Base-by-base conservation (phyloP, 1,140 invertebrate genomes). In the Doryteuthis pealeii region DNA sequence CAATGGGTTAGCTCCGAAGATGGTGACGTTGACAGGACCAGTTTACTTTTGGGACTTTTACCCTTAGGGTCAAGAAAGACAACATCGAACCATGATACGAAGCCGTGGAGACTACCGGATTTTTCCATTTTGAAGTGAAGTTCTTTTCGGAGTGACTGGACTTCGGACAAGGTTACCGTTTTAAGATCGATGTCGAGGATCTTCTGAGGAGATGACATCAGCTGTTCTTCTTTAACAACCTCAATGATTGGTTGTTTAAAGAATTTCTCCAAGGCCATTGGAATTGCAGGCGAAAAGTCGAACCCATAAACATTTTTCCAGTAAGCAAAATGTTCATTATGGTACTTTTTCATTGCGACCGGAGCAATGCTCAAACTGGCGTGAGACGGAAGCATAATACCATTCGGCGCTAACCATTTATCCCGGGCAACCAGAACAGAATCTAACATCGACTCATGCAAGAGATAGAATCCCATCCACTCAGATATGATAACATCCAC, bases 1-100 rank as follows among this genome's bases (percentile, higher is more conserved):
- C 98, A 99, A 85, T 99, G 97, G 4, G 98, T 99, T 84, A 98
- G 98, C 8, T 93, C 93, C 10, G 94, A 92, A 35, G 30, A 30
- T 18, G 71, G 73, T 22, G 76, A 76, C 28, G 75, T 74, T 45
- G 43, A 73, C 58, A 82, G 31, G 66, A 73, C n/a, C 54, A 78
- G 22, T 66, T 79, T 58, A 67, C 69, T 31, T 77, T 62, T 12
- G 49, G 26, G 26, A n/a, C 26, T 54, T 43, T 43, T 73, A 14
- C 28, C 65, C 14, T 70, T 76, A 6, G 78, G 77, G 8, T 58
- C 75, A 33, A 76, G 73, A 73, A 86, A 87, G 15, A 77, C 73
- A 30, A 85, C 83, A 81, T 85, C 80, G 79, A 87, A 87, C 86
- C 86, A 87, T 26, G 75, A 67, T 3, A 80, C 84, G 80, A 86